phyloP scores from a whole-genome alignment of 2,113 vertebrate genomes.

The Saguinus midas region DNA sequence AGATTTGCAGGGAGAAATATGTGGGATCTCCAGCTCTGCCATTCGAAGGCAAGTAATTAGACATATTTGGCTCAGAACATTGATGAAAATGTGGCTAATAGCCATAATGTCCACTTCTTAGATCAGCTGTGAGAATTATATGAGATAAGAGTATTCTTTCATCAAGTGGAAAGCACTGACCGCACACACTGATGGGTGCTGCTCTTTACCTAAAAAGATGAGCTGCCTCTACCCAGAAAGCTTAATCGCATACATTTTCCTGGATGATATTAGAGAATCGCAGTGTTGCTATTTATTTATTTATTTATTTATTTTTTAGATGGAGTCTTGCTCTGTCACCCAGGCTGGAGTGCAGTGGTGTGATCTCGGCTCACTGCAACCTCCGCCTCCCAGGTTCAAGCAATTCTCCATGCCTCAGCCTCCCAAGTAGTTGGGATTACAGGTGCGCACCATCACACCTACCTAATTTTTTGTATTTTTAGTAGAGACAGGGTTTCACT shows the following conservation, averaged over 20 bases:
- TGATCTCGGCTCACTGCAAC: no score
- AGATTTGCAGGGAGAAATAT: neutral
- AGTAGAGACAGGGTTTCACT: no score
- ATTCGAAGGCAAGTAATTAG: neutral
- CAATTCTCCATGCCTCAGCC: no score
- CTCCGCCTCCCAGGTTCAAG: no score
- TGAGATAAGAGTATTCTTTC: neutral
- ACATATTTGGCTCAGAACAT: neutral
- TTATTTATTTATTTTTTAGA: no score
- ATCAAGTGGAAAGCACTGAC: neutral
- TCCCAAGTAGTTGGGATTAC: no score
- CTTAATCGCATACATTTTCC: neutral
- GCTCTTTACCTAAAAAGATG: no score
- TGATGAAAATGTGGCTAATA: neutral
- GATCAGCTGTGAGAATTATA: neutral
- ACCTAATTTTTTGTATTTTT: no score
- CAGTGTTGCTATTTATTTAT: neutral
- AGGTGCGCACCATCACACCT: no score
- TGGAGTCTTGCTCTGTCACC: no score
- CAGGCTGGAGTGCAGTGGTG: no score
- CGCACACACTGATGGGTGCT: accelerated
- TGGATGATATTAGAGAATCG: neutral
- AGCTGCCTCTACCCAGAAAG: neutral
- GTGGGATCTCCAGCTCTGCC: neutral
- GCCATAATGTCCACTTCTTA: neutral